Evolutionary conservation across 2,797 vertebrate species (phyloP).

Genomic region (Rhinoraja longicauda): DNA sequence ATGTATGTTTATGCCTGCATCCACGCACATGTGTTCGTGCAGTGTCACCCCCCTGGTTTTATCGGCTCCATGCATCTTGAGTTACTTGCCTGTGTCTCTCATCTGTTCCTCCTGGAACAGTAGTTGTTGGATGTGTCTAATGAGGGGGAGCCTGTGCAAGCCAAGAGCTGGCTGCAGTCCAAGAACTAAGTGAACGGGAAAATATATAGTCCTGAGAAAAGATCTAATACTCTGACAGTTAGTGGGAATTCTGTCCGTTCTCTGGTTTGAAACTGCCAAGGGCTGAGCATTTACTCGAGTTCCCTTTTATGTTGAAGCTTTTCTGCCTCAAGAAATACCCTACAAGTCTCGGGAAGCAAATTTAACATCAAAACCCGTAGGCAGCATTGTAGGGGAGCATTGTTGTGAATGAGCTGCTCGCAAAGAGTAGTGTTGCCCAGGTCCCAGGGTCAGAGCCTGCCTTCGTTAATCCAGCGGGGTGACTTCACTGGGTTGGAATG

Average conservation of each 20-base stretch:
- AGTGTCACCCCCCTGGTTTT: no score
- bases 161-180: background rate
- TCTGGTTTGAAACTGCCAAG: no score
- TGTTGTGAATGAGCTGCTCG: background rate
- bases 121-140: background rate
- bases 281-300: background rate
- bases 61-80: no score
- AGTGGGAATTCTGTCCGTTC: background rate
- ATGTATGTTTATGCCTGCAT: background rate
- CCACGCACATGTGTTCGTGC: no score
- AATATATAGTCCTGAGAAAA: background rate
- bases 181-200: background rate
- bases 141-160: background rate
- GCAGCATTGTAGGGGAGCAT: no score
- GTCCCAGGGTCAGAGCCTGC: conserved; percentile 30
- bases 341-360: no score
- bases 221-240: background rate
- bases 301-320: background rate
- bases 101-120: background rate
- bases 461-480: background rate
- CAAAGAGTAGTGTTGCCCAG: background rate
- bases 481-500: conserved; percentile 30
- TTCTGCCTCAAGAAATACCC: background rate
- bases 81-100: background rate
- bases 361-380: no score